Evolutionary conservation across 2,797 vertebrate genomes (phyloP).

Genomic region (Iguana delicatissima): DNA sequence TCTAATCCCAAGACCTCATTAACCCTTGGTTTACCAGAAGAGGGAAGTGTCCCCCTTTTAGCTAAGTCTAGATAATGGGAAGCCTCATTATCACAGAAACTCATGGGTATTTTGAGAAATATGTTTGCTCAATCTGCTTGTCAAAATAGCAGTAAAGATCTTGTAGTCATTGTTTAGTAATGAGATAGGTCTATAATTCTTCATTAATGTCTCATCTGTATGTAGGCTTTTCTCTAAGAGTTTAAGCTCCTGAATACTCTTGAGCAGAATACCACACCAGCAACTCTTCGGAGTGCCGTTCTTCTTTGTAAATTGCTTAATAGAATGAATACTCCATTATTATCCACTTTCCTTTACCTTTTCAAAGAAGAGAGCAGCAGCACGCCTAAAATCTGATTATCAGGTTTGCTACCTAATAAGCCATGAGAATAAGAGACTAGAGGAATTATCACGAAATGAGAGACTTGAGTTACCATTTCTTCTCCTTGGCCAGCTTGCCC

Average conservation of each 20-base stretch:
- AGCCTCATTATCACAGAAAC: too few relatives aligned
- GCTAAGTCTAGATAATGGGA: too few relatives aligned
- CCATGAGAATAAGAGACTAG: rapidly evolving
- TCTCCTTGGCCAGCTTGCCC: background rate
- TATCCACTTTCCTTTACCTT: conserved; percentile 43
- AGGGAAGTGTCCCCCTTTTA: too few relatives aligned
- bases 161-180: too few relatives aligned
- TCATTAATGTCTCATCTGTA: too few relatives aligned
- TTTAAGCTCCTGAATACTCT: background rate
- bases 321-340: conserved; percentile 39
- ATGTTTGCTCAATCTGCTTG: too few relatives aligned
- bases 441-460: background rate
- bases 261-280: background rate
- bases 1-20: too few relatives aligned
- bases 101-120: too few relatives aligned
- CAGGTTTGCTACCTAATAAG: background rate
- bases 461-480: background rate
- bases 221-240: too few relatives aligned
- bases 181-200: too few relatives aligned
- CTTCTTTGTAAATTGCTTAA: conserved; percentile 30
- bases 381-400: conserved; percentile 24
- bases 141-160: too few relatives aligned
- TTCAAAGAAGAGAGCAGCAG: background rate
- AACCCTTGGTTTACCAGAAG: too few relatives aligned
- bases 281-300: conserved; percentile 17